phyloP scores from a whole-genome alignment of 2,113 vertebrate genomes.

The Chloropsis hardwickii region DNA sequence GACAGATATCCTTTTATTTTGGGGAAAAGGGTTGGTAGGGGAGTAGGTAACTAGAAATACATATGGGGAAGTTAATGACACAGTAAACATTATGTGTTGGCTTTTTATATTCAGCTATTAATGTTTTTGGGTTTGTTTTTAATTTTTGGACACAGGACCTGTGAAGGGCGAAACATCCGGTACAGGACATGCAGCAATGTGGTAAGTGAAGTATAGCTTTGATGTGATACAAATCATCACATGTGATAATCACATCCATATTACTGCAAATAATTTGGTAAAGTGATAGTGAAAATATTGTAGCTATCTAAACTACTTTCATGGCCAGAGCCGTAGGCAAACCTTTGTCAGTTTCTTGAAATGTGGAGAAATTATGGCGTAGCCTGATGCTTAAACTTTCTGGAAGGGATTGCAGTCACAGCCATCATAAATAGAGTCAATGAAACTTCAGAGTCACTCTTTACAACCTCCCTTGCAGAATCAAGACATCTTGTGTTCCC shows the following conservation, averaged over 20 bases:
- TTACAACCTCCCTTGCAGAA: background rate
- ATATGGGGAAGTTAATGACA: background rate
- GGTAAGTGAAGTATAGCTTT: constrained; percentile 78
- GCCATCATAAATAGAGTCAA: background rate
- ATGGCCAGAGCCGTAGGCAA: background rate
- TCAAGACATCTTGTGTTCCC: background rate
- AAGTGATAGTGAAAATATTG: background rate
- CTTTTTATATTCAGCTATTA: background rate
- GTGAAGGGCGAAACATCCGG: constrained; percentile 94
- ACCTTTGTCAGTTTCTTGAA: background rate
- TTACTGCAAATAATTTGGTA: background rate
- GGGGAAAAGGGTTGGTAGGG: background rate
- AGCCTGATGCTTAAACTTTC: background rate
- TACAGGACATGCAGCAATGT: constrained; percentile 97
- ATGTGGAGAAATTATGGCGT: background rate
- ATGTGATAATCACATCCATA: accelerated
- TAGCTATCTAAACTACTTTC: background rate
- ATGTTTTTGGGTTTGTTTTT: constrained; percentile 9
- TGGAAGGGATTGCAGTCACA: background rate
- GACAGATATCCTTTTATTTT: background rate
- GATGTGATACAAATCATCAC: background rate
- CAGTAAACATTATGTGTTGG: background rate
- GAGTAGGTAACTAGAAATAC: background rate
- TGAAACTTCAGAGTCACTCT: background rate
- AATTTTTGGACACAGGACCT: constrained; percentile 79